These are phyloP conservation scores for Columba guinea DNA, from an alignment of 2,797 vertebrate species.

Conservation along the genomic window DNA sequence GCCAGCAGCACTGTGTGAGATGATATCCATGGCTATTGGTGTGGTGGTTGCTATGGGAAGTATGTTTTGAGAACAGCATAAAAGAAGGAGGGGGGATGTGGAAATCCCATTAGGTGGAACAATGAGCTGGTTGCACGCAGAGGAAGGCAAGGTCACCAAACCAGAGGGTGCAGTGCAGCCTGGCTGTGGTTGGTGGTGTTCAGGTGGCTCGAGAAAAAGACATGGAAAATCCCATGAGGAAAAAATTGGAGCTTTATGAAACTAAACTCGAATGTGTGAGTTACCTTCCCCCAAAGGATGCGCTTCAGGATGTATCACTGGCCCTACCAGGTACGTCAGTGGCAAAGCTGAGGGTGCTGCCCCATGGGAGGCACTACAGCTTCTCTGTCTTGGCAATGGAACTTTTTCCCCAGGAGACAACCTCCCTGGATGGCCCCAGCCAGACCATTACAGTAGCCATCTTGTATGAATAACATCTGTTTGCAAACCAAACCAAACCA, in stretches of 20 bases:
- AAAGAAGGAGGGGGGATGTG: not conserved
- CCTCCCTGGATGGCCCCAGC: too few relatives aligned
- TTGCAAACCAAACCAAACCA: too few relatives aligned
- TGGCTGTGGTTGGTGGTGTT: fast-evolving
- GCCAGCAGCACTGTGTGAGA: not conserved
- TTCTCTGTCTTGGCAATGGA: not conserved
- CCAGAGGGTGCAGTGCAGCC: not conserved
- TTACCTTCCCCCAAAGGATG: fast-evolving
- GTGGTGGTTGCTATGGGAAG: constrained; percentile 38
- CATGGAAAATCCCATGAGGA: not conserved
- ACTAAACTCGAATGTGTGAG: not conserved
- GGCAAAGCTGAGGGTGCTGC: not conserved
- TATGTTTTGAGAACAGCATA: not conserved
- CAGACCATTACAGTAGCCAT: not conserved
- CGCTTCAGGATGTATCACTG: not conserved
- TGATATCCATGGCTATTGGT: not conserved
- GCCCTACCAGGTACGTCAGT: not conserved
- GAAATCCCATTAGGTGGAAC: not conserved
- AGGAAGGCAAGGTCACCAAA: not conserved
- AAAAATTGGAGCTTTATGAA: not conserved
- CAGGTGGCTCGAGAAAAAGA: not conserved
- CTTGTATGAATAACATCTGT: not conserved
- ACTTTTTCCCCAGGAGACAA: not conserved
- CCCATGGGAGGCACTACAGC: fast-evolving
- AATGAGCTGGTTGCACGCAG: not conserved